Evolutionary conservation across 2,888 invertebrate species (phyloP), one percentile per base, ranked within the genome.

Genomic region (Scaptomyza polygonia): DNA sequence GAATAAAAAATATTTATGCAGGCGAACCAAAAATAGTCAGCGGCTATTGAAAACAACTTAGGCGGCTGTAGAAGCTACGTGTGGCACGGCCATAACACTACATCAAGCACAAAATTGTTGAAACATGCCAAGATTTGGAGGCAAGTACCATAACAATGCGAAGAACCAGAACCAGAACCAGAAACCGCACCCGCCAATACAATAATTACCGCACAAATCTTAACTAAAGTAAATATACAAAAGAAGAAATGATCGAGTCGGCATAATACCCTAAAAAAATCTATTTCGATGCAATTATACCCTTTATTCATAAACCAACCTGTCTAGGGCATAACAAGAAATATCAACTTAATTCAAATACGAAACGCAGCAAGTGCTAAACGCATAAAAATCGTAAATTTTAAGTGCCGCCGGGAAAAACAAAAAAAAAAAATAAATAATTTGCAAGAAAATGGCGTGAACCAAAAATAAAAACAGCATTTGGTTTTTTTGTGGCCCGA

Each of bases 91-190:
- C 18, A 64, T 55, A 61, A 63, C 63, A 64, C 64, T 62, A 71
- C 62, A 65, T 75, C 88, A 81, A 81, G 72, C 61, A 58, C 56
- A 83, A 88, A 77, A 55, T 69, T 76, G 64, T 80, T 84, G 69
- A 66, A 88, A 55, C 65, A 72, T 55, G 67, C 76, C 3, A 9
- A 16, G 61, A 57, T 67, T 84, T 66, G 14, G 6, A 8, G 58
- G 51, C 44, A 56, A 29, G n/a, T 32, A 21, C 5, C 47, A 43
- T 56, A 53, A 42, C 67, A 65, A 47, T 47, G 54, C 29, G 27
- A 11, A 52, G 29, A 39, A 53, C 53, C 47, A 61, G 65, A 58
- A 36, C 59, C 71, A 52, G 29, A 39, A 53, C 53, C 47, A 61
- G 65, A 58, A 36, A 62, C 71, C 80, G 63, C 80, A 81, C 54